Percentiles rank a stretch among this genome's conserved stretches.
Conservation (phyloP, 37 sponge, comb jelly and placozoan genomes). For the Chondrilla cf. caribensis region DNA sequence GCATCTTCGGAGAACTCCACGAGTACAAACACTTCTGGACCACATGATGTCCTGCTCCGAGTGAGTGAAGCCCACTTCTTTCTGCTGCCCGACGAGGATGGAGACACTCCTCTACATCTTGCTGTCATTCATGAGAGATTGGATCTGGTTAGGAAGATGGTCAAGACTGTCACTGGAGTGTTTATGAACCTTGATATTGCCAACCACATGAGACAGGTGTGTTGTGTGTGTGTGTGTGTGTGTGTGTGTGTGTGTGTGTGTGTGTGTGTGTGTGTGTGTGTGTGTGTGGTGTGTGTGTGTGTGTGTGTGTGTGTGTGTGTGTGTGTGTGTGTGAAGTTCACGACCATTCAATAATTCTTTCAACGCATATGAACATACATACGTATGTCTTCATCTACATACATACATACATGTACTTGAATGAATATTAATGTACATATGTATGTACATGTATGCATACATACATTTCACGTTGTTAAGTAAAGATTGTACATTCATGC, state of each 20-base stretch:
- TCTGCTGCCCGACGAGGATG: constrained; percentile 77
- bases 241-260: constrained; percentile 6
- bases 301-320: too few relatives aligned
- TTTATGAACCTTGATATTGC: constrained; percentile 69
- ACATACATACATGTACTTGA: too few relatives aligned
- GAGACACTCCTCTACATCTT: constrained; percentile 83
- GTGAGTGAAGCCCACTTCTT: constrained; percentile 80
- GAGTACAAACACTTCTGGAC: constrained; percentile 21
- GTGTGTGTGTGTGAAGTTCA: too few relatives aligned
- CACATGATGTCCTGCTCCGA: constrained; percentile 52
- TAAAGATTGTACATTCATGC: too few relatives aligned
- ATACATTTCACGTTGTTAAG: too few relatives aligned
- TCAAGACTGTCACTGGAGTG: constrained; percentile 56
- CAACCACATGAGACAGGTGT: constrained; percentile 77
- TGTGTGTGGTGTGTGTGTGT: too few relatives aligned
- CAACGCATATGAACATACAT: background rate
- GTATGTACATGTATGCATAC: too few relatives aligned
- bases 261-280: too few relatives aligned
- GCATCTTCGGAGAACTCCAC: constrained; percentile 26
- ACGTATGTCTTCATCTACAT: background rate
- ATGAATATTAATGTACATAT: too few relatives aligned
- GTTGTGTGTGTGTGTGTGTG: constrained; percentile 5
- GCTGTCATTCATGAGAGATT: constrained; percentile 73
- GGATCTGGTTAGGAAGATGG: constrained; percentile 54
- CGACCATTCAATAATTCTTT: too few relatives aligned